A percentile compares a stretch with the other conserved stretches of the same genome.
Conservation (phyloP, 2,113 vertebrate species). For the Colistium nudipinnis region DNA sequence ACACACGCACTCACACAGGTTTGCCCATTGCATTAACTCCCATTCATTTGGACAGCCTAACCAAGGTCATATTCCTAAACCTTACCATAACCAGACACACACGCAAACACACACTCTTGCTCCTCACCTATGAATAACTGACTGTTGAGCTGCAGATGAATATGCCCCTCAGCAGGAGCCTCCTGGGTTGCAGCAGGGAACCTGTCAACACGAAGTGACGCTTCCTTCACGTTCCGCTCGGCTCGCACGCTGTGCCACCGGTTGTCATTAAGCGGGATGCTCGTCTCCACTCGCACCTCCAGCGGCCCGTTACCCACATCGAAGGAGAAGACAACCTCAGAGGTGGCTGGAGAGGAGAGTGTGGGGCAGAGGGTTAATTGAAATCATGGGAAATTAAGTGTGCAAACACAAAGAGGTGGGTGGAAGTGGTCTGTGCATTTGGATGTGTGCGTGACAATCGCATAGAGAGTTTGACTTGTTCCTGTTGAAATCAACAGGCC, state of each 20-base stretch:
- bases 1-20: no score
- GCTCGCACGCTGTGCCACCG: slow-evolving; percentile 93
- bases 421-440: background rate
- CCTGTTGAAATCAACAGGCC: background rate
- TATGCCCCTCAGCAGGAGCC: slow-evolving; percentile 89
- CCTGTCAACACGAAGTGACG: slow-evolving; percentile 87
- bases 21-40: no score
- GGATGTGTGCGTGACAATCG: background rate
- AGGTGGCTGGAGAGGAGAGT: slow-evolving; percentile 83
- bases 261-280: slow-evolving; percentile 85
- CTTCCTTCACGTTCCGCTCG: slow-evolving; percentile 93
- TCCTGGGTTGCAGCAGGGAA: slow-evolving; percentile 75
- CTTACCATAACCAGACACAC: background rate
- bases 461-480: slow-evolving; percentile 18
- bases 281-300: slow-evolving; percentile 85
- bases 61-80: no score
- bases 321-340: slow-evolving; percentile 91
- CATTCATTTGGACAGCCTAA: no score
- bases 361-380: background rate
- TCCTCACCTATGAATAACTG: slow-evolving; percentile 94
- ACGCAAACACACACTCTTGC: background rate
- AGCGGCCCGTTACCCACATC: slow-evolving; percentile 95
- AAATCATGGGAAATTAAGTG: background rate
- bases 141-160: slow-evolving; percentile 95
- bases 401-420: background rate